phyloP scores from a whole-genome alignment of 1,140 invertebrate species.

The Choristoneura fumiferana region DNA sequence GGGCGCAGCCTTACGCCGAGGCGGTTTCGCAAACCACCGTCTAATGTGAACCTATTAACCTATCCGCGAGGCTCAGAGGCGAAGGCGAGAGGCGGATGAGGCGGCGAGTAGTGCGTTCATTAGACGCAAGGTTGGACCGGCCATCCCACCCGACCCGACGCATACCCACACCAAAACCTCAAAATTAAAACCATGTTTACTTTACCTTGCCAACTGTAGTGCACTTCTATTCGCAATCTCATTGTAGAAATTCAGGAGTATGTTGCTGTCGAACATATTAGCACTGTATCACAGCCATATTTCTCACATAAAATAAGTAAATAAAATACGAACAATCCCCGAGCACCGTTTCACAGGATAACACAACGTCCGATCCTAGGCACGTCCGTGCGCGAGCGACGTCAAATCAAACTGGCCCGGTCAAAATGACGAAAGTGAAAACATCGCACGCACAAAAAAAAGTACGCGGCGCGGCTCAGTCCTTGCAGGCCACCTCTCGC shows the following conservation, averaged over 20 bases:
- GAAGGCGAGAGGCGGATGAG: slow-evolving; percentile 75
- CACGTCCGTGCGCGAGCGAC: slow-evolving; percentile 76
- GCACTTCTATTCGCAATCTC: slow-evolving; percentile 75
- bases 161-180: slow-evolving; percentile 48
- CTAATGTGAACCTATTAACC: slow-evolving; percentile 79
- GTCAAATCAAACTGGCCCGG: slow-evolving; percentile 75
- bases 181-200: slow-evolving; percentile 67
- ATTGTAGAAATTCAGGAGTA: slow-evolving; percentile 76
- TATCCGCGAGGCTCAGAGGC: slow-evolving; percentile 68
- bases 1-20: slow-evolving; percentile 51
- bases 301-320: slow-evolving; percentile 60
- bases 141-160: slow-evolving; percentile 47
- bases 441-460: slow-evolving; percentile 78
- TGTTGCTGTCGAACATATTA: slow-evolving; percentile 76
- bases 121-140: slow-evolving; percentile 69
- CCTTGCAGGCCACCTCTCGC: slow-evolving; percentile 75
- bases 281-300: slow-evolving; percentile 75
- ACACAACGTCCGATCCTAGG: slow-evolving; percentile 68
- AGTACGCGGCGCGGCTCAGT: slow-evolving; percentile 68
- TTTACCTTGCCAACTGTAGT: slow-evolving; percentile 76
- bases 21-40: slow-evolving; percentile 74
- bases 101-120: slow-evolving; percentile 66
- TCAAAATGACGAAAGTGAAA: slow-evolving; percentile 78
- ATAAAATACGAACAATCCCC: slow-evolving; percentile 57
- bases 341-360: slow-evolving; percentile 73